phyloP scores from a whole-genome alignment of 2,113 vertebrate genomes.

The Chaetodon trifascialis region DNA sequence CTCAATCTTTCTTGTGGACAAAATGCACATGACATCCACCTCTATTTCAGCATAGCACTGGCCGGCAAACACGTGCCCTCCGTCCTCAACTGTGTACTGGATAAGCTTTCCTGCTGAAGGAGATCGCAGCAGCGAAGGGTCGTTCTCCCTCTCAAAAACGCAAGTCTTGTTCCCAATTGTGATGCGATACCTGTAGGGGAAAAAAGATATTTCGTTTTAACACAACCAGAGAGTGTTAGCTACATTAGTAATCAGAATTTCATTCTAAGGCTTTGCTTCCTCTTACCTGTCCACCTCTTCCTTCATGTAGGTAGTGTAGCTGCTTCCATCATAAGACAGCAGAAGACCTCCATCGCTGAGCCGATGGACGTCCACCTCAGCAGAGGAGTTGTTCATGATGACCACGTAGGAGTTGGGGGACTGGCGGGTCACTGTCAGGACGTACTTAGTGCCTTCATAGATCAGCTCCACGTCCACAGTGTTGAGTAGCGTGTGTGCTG shows the following conservation, averaged over 20 bases:
- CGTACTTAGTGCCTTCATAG: constrained; percentile 96
- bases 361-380: constrained; percentile 95
- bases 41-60: constrained; percentile 99
- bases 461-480: constrained; percentile 97
- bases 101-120: constrained; percentile 97
- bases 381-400: constrained; percentile 93
- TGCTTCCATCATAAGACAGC: constrained; percentile 97
- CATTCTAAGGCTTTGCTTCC: not conserved
- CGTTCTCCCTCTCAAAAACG: constrained; percentile 98
- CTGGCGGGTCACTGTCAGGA: constrained; percentile 96
- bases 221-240: not conserved
- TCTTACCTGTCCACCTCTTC: constrained; percentile 96
- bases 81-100: constrained; percentile 97
- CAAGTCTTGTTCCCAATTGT: constrained; percentile 99
- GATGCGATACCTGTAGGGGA: constrained; percentile 90
- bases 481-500: constrained; percentile 96
- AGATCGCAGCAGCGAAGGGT: constrained; percentile 95
- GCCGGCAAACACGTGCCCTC: constrained; percentile 95
- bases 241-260: not conserved
- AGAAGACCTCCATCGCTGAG: constrained; percentile 96
- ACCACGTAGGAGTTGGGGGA: constrained; percentile 98
- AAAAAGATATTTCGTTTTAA: not conserved
- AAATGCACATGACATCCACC: constrained; percentile 79
- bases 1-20: not conserved
- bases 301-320: constrained; percentile 99